phyloP scores from a whole-genome alignment of 2,113 vertebrate genomes.

The Pomatostomus ruficeps region DNA sequence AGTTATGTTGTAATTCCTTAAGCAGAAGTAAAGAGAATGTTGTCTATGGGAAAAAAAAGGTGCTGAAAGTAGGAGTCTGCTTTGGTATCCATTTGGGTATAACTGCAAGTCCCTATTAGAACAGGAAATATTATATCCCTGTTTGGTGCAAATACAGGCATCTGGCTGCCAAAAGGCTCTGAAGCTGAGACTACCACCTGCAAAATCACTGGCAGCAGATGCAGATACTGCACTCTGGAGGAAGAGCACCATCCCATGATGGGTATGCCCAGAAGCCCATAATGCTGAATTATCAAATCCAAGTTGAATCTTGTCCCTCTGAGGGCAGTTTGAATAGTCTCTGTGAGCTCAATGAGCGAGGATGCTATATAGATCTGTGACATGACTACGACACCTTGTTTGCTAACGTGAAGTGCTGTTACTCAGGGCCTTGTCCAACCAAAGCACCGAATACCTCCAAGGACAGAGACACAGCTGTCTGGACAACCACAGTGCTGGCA shows the following conservation, averaged over 20 bases:
- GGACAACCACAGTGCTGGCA: background rate
- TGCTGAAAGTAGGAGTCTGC: background rate
- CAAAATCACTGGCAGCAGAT: background rate
- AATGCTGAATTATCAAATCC: background rate
- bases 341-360: background rate
- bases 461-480: background rate
- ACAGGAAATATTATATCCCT: background rate
- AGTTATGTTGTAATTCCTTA: background rate
- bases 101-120: background rate
- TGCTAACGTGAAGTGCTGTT: background rate
- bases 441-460: background rate
- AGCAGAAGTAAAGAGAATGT: background rate
- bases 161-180: background rate
- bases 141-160: background rate
- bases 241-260: rapidly evolving
- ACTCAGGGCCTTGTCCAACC: background rate
- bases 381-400: background rate
- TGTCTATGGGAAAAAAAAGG: background rate
- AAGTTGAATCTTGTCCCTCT: background rate
- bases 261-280: background rate
- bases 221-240: rapidly evolving
- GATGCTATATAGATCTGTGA: background rate
- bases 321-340: background rate
- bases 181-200: background rate
- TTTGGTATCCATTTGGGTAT: background rate